Evolutionary conservation across 2,797 vertebrate species (phyloP).

Genomic region (Rousettus madagascariensis): DNA sequence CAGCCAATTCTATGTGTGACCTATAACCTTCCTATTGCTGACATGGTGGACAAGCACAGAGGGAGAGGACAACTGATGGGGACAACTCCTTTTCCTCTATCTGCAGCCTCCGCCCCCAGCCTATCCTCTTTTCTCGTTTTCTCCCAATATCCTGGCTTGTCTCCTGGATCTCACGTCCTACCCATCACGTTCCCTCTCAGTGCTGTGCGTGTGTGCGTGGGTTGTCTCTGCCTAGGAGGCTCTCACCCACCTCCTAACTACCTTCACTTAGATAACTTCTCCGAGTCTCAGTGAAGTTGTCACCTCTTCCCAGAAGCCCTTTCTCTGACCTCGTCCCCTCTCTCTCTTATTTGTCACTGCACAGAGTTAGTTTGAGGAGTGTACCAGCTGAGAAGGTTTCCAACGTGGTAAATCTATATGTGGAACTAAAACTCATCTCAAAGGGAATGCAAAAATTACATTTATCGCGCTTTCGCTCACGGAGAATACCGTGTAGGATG

Average conservation of each 20-base stretch:
- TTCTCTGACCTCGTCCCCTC: not conserved
- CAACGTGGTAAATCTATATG: not conserved
- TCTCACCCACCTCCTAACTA: not conserved
- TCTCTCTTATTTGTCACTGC: not conserved
- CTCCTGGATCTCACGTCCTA: not conserved
- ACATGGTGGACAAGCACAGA: not conserved
- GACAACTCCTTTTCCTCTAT: not conserved
- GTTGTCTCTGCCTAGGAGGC: not conserved
- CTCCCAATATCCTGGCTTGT: not conserved
- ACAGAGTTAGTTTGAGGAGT: not conserved
- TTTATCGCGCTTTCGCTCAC: not conserved
- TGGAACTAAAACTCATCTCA: not conserved
- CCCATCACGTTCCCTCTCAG: not conserved
- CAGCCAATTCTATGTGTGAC: fast-evolving
- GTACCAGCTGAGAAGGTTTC: not conserved
- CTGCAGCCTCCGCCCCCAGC: not conserved
- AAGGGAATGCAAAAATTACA: not conserved
- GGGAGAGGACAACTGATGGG: not conserved
- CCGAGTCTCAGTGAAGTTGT: not conserved
- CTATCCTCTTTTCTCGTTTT: not conserved
- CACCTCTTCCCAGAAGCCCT: not conserved
- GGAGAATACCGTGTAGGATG: not conserved
- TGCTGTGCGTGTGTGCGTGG: not conserved
- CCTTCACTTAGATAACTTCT: not conserved
- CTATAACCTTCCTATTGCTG: not conserved